These are phyloP conservation scores for Catharus fuscescens DNA, from an alignment of 2,113 vertebrate genomes.

Conservation along the genomic window DNA sequence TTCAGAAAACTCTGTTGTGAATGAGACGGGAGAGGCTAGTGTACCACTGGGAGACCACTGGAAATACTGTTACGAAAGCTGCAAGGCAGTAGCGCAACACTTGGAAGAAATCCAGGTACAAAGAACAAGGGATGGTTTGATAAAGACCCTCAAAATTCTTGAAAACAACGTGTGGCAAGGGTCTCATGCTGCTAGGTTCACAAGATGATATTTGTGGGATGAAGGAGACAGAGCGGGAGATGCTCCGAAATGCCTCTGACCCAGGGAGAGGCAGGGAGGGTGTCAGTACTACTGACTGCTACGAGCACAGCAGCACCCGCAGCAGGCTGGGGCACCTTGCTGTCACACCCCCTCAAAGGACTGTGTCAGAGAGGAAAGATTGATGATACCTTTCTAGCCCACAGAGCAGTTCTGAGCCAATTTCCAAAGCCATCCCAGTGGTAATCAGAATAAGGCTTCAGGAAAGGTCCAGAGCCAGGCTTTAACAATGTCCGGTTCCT, in stretches of 20 bases:
- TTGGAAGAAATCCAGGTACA: not conserved
- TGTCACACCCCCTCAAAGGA: not conserved
- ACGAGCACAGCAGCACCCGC: accelerated
- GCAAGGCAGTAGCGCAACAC: not conserved
- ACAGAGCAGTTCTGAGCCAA: not conserved
- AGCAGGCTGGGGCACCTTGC: not conserved
- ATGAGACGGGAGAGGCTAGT: not conserved
- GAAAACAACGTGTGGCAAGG: not conserved
- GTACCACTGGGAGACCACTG: not conserved
- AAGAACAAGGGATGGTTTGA: not conserved
- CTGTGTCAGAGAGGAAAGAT: not conserved
- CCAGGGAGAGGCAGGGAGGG: not conserved
- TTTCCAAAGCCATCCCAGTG: not conserved
- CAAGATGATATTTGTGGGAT: not conserved
- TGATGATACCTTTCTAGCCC: not conserved
- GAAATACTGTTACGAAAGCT: not conserved
- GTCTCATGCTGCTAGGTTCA: not conserved
- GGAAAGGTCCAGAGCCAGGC: not conserved
- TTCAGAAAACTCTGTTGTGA: not conserved
- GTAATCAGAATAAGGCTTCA: not conserved
- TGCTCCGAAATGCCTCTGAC: not conserved
- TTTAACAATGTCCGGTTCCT: not conserved
- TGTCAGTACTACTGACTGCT: not conserved
- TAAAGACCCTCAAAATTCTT: not conserved
- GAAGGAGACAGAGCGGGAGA: not conserved